phyloP scores from a whole-genome alignment of 1,140 invertebrate species.

The Piezodorus guildinii region DNA sequence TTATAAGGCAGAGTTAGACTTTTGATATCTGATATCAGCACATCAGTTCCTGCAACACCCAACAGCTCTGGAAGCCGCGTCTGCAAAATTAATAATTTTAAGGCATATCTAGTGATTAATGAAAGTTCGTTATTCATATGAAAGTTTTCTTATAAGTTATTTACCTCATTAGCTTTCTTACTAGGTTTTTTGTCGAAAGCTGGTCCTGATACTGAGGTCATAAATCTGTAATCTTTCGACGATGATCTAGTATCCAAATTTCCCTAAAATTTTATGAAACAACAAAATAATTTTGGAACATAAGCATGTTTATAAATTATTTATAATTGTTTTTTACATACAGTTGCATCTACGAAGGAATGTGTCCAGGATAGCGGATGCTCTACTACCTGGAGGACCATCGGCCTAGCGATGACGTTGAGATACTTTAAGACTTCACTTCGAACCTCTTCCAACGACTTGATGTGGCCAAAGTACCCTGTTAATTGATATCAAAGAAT shows the following conservation, averaged over 20 bases:
- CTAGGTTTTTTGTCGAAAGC: slow-evolving; percentile 58
- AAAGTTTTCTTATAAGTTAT: not conserved
- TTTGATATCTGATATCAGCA: slow-evolving; percentile 80
- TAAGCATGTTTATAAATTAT: not conserved
- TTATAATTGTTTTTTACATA: slow-evolving; percentile 36
- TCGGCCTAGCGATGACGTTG: slow-evolving; percentile 73
- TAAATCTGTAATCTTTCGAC: slow-evolving; percentile 40
- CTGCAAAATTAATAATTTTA: slow-evolving; percentile 25
- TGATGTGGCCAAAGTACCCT: slow-evolving; percentile 87
- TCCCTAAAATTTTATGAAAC: slow-evolving; percentile 3
- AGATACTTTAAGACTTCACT: slow-evolving; percentile 89
- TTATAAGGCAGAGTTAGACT: slow-evolving; percentile 74
- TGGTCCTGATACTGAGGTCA: slow-evolving; percentile 76
- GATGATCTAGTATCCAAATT: not conserved
- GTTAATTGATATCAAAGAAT: slow-evolving; percentile 26
- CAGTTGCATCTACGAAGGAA: slow-evolving; percentile 71
- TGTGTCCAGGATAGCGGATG: slow-evolving; percentile 84
- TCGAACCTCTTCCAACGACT: slow-evolving; percentile 82
- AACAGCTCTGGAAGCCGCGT: slow-evolving; percentile 59
- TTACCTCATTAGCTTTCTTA: slow-evolving; percentile 41
- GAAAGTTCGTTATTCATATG: too few relatives aligned
- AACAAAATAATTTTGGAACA: not conserved
- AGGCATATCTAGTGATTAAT: too few relatives aligned
- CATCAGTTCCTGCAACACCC: slow-evolving; percentile 86
- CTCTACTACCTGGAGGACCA: slow-evolving; percentile 60